Evolutionary conservation across 1,140 invertebrate species (phyloP).

Genomic region (Philaenus spumarius): DNA sequence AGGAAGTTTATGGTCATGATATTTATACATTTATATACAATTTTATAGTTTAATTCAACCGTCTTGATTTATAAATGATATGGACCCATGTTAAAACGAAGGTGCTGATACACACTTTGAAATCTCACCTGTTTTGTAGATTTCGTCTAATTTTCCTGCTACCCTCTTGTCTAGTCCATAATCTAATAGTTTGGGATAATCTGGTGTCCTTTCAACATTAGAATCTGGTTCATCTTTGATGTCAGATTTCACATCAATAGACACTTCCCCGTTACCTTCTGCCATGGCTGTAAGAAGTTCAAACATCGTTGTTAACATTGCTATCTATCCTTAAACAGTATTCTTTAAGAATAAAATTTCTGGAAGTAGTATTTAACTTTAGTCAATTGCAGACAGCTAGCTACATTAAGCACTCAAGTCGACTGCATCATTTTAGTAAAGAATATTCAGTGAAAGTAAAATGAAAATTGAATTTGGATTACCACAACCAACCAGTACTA

Average conservation of each 20-base stretch:
- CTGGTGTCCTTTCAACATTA: constrained; percentile 62
- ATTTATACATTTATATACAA: constrained; percentile 18
- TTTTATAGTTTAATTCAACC: constrained; percentile 5
- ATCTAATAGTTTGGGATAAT: constrained; percentile 81
- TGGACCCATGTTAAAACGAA: constrained; percentile 9
- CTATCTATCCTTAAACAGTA: background rate
- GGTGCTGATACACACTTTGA: constrained; percentile 17
- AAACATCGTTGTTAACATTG: constrained; percentile 17
- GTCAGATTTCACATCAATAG: constrained; percentile 52
- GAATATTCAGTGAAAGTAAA: no score
- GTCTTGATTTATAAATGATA: background rate
- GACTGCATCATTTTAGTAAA: no score
- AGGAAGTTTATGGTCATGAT: background rate
- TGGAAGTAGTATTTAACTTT: no score
- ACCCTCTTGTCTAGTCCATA: constrained; percentile 92
- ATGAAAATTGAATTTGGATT: no score
- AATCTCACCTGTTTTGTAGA: constrained; percentile 80
- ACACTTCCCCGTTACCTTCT: constrained; percentile 84
- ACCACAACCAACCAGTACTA: no score
- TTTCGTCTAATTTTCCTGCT: constrained; percentile 90
- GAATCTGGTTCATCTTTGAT: constrained; percentile 51
- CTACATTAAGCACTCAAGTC: no score
- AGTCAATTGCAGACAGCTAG: no score
- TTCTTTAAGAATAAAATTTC: no score
- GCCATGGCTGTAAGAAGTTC: constrained; percentile 62